Percentiles rank a stretch among this genome's conserved stretches.
Conservation (phyloP, 2,888 invertebrate genomes). For the Diarsia brunnea region DNA sequence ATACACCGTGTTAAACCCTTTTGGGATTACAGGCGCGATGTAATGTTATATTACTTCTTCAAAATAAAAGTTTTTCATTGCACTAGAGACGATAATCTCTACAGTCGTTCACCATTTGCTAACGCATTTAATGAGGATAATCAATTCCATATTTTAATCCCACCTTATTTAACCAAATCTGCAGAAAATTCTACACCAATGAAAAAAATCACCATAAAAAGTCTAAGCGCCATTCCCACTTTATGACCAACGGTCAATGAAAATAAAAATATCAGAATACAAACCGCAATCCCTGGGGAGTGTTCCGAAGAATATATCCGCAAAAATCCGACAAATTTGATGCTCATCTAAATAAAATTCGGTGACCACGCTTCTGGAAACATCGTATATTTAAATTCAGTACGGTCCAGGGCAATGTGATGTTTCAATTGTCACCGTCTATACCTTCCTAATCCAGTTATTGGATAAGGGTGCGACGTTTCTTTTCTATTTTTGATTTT, state of each 20-base stretch:
- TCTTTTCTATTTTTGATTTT: slow-evolving; percentile 55
- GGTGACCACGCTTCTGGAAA: slow-evolving; percentile 81
- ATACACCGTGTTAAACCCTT: too few relatives aligned
- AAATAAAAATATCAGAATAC: slow-evolving; percentile 63
- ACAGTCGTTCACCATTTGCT: too few relatives aligned
- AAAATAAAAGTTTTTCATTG: too few relatives aligned
- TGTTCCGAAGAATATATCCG: slow-evolving; percentile 64
- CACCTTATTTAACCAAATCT: background rate
- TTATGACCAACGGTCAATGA: slow-evolving; percentile 68
- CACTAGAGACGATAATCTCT: background rate
- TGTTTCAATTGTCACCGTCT: slow-evolving; percentile 87
- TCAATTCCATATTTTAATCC: background rate
- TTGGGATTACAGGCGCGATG: too few relatives aligned
- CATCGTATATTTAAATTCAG: slow-evolving; percentile 88
- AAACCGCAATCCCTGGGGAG: slow-evolving; percentile 66
- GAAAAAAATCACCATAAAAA: slow-evolving; percentile 27
- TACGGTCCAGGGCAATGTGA: slow-evolving; percentile 78
- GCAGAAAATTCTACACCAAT: background rate
- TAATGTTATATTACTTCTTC: too few relatives aligned
- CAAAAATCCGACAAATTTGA: slow-evolving; percentile 79
- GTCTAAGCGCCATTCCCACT: slow-evolving; percentile 41
- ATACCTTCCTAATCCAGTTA: slow-evolving; percentile 86
- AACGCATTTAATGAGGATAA: background rate
- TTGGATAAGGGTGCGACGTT: slow-evolving; percentile 78
- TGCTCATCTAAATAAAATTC: slow-evolving; percentile 81